phyloP scores from a whole-genome alignment of 92 coral and sea anemone genomes.

The Palythoa caribaeorum region DNA sequence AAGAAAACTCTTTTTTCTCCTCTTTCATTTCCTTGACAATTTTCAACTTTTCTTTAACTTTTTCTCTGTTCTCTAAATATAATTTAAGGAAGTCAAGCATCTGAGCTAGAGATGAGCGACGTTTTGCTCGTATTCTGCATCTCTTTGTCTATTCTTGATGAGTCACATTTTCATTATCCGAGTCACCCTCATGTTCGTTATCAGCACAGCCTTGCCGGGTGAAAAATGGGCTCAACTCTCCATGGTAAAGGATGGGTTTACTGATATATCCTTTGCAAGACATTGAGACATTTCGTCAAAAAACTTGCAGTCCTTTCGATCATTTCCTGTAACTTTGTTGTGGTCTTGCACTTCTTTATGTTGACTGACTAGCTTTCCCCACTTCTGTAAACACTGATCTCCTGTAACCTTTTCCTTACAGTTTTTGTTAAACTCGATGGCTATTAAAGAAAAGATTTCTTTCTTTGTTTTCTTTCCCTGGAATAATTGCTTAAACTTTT shows the following conservation, averaged over 20 bases:
- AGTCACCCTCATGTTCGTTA: constrained; percentile 18
- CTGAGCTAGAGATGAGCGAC: constrained; percentile 27
- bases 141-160: constrained; percentile 35
- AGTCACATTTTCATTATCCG: constrained; percentile 17
- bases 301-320: constrained; percentile 47
- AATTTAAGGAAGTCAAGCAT: constrained; percentile 11
- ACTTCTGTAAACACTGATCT: constrained; percentile 48
- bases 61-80: constrained; percentile 2
- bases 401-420: constrained; percentile 44
- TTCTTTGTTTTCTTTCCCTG: constrained; percentile 51
- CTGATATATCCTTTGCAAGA: constrained; percentile 42
- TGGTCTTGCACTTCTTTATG: constrained; percentile 45
- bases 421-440: constrained; percentile 46
- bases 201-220: constrained; percentile 27
- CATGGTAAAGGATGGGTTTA: constrained; percentile 49
- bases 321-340: constrained; percentile 48
- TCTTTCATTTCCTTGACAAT: constrained; percentile 21
- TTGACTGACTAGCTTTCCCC: constrained; percentile 49
- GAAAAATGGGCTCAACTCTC: constrained; percentile 44
- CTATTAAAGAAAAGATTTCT: constrained; percentile 48
- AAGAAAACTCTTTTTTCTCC: constrained; percentile 4
- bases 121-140: constrained; percentile 12
- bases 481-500: constrained; percentile 30
- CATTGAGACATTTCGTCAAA: constrained; percentile 42
- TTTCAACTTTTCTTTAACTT: constrained; percentile 20